Conservation (phyloP, 2,113 vertebrate species). For the Chitala chitala region DNA sequence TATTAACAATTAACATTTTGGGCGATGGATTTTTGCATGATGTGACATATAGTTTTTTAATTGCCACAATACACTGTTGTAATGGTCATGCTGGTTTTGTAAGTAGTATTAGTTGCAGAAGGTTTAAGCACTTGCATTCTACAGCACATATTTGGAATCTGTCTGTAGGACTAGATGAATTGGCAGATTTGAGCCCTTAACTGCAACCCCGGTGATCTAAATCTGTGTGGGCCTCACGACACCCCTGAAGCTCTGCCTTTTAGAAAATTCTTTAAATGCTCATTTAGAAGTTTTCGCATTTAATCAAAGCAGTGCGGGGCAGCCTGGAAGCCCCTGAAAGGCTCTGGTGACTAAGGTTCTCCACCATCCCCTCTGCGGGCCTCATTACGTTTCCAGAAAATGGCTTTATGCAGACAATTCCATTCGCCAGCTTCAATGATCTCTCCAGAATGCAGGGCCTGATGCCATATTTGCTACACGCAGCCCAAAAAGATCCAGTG, state of each 20-base stretch:
- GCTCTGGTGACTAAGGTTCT: slow-evolving; percentile 2
- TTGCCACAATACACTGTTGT: too few relatives aligned
- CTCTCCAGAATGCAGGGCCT: background rate
- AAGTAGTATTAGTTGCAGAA: too few relatives aligned
- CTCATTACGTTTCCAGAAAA: slow-evolving; percentile 2
- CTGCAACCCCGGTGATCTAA: background rate
- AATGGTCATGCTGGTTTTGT: too few relatives aligned
- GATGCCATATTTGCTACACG: slow-evolving; percentile 7
- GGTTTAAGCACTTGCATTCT: too few relatives aligned
- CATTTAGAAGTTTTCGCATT: background rate
- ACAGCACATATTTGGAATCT: too few relatives aligned
- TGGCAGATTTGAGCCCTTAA: background rate
- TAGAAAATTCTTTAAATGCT: background rate
- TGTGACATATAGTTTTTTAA: too few relatives aligned
- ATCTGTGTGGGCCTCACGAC: background rate
- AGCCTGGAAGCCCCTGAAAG: background rate
- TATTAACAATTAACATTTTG: too few relatives aligned
- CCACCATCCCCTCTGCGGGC: background rate
- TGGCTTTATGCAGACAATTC: slow-evolving; percentile 8
- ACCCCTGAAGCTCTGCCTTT: background rate
- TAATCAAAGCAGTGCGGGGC: background rate
- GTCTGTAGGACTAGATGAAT: background rate
- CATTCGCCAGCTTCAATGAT: slow-evolving; percentile 2
- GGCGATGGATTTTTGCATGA: too few relatives aligned
- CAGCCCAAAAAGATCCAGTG: background rate